Evolutionary conservation across 2,888 invertebrate genomes (phyloP), one percentile per base, ranked within the genome.

Genomic region (Molanna angustata): DNA sequence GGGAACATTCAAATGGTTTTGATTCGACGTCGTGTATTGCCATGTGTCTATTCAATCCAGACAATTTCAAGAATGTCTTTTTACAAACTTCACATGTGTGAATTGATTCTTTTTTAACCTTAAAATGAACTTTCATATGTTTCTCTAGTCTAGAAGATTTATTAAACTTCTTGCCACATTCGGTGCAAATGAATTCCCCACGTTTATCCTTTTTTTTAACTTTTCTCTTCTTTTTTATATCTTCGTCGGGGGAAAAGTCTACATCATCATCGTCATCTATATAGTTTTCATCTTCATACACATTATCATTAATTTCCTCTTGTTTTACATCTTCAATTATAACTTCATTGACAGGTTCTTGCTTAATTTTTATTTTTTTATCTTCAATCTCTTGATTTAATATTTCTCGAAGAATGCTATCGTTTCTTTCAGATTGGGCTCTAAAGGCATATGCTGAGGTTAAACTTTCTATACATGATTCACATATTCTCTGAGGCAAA

Each of bases 401-500:
- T 35, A 63, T 62, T 27, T 64, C 63, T 43, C 72, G 64, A 19
- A 78, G 60, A 2, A 64, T 61, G 41, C 60, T 62, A 61, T 79
- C 76, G 2, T 73, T 71, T 43, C 67, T 66, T 58, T 76, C 72
- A 57, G 75, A 76, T 62, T 72, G 67, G 51, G 67, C 63, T 60
- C 76, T 76, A 61, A 78, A 79, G 37, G 69, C 63, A 62, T 79
- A 79, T 7, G 78, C 67, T 4, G 73, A 67, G 49, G 78, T 67
- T 13, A 82, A 68, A 48, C 71, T 68, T 52, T 70, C 69, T 1
- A 74, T 71, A 65, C 85, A 85, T 4, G 70, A 67, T 56, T 68
- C 62, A 62, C 85, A 85, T 42, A 85, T 69, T 48, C 73, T 73
- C 62, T 82, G 79, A 1, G 84, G 83, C 49, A 85, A 64, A 32